These are phyloP conservation scores for Trypoxylon attenuatum DNA, from an alignment of 2,888 invertebrate species.

Conservation along the genomic window DNA sequence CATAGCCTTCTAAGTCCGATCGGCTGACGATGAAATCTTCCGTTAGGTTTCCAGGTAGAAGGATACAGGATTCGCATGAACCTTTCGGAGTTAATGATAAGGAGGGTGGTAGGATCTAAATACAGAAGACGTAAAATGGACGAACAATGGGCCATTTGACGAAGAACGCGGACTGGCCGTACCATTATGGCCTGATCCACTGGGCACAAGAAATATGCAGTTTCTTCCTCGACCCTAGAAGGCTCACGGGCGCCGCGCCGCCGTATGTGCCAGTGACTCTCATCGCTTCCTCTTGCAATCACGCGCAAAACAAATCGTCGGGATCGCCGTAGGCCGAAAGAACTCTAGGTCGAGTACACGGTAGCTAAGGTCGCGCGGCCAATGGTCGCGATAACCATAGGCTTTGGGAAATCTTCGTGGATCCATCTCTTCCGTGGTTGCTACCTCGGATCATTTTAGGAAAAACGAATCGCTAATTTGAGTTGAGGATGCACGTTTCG, in stretches of 20 bases:
- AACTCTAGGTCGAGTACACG: not conserved
- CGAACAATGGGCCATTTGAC: slow-evolving; percentile 40
- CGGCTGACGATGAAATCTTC: not conserved
- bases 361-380: too few relatives aligned
- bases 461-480: slow-evolving; percentile 14
- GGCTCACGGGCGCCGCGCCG: slow-evolving; percentile 21
- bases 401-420: too few relatives aligned
- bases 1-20: not conserved
- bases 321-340: not conserved
- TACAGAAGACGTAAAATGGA: slow-evolving; percentile 12
- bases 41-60: not conserved
- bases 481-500: slow-evolving; percentile 2
- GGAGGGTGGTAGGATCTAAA: slow-evolving; percentile 9
- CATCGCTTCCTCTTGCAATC: not conserved
- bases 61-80: too few relatives aligned
- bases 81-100: slow-evolving; percentile 15
- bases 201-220: slow-evolving; percentile 40
- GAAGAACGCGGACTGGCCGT: slow-evolving; percentile 6
- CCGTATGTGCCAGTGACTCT: slow-evolving; percentile 40
- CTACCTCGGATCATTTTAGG: slow-evolving; percentile 1
- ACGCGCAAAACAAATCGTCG: not conserved
- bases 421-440: not conserved
- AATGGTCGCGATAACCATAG: too few relatives aligned
- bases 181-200: slow-evolving; percentile 22
- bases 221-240: slow-evolving; percentile 45